These are phyloP conservation scores for Standfussiana lucernea DNA, from an alignment of 2,888 invertebrate species.

Conservation along the genomic window DNA sequence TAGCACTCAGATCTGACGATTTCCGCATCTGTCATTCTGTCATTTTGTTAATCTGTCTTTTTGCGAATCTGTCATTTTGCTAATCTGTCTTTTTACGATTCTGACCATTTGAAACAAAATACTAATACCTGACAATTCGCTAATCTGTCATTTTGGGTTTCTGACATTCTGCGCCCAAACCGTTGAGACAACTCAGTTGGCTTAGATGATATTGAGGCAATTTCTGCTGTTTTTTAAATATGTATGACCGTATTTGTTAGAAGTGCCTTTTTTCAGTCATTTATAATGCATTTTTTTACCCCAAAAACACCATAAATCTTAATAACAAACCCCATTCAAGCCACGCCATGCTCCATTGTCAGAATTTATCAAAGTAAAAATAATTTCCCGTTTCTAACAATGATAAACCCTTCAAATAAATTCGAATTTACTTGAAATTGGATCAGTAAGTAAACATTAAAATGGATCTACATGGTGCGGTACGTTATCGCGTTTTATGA, in stretches of 20 bases:
- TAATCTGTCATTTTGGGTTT: no score
- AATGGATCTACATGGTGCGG: conserved; percentile 13
- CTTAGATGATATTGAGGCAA: not conserved
- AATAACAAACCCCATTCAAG: not conserved
- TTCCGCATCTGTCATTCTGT: no score
- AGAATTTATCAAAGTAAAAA: conserved; percentile 23
- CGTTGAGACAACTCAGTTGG: not conserved
- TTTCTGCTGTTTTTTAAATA: not conserved
- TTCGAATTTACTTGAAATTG: conserved; percentile 33
- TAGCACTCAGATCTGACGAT: no score
- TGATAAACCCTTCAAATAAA: conserved; percentile 27
- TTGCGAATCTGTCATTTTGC: no score
- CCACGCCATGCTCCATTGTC: not conserved
- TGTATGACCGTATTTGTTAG: not conserved
- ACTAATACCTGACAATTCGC: no score
- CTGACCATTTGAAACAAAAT: no score
- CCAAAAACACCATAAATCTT: conserved; percentile 6
- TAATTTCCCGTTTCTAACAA: conserved; percentile 21
- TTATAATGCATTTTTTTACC: not conserved
- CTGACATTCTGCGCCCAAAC: no score
- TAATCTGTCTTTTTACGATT: no score
- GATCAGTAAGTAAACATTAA: conserved; percentile 4
- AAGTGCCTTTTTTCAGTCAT: not conserved
- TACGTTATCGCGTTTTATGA: no score
- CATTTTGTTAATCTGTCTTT: no score